phyloP scores from a whole-genome alignment of 2,888 invertebrate species.

The Pilophorus perplexus region DNA sequence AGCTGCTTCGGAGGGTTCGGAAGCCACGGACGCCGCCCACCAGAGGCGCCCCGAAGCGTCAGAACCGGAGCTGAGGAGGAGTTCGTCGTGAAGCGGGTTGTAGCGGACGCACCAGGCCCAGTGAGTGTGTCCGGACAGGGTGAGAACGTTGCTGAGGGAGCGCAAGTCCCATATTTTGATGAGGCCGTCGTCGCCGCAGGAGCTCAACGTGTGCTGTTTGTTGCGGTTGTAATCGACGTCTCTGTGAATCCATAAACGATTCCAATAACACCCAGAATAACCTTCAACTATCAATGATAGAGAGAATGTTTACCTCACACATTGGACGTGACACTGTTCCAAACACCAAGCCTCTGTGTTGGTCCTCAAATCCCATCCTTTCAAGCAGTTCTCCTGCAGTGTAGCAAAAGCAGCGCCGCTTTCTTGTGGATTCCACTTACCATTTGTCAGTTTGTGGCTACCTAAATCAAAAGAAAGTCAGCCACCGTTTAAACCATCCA shows the following conservation, averaged over 20 bases:
- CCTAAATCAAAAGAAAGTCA: constrained; percentile 57
- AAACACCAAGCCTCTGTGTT: constrained; percentile 77
- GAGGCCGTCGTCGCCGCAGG: constrained; percentile 93
- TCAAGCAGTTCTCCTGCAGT: constrained; percentile 78
- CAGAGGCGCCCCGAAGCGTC: constrained; percentile 71
- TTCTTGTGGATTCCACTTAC: constrained; percentile 95
- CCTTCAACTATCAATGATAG: not conserved
- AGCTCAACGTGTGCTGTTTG: constrained; percentile 88
- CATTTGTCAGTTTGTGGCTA: constrained; percentile 74
- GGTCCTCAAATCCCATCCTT: constrained; percentile 82
- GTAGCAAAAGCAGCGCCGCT: constrained; percentile 81
- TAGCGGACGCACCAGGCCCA: constrained; percentile 63
- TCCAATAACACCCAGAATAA: not conserved
- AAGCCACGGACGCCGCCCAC: constrained; percentile 82
- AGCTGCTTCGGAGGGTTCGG: constrained; percentile 62
- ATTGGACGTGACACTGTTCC: constrained; percentile 82
- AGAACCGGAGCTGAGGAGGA: constrained; percentile 89
- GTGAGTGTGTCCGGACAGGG: constrained; percentile 80
- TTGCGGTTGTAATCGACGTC: constrained; percentile 98
- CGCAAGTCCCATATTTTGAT: constrained; percentile 96
- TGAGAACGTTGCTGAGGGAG: constrained; percentile 71
- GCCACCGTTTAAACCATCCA: not conserved
- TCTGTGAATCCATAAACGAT: constrained; percentile 52
- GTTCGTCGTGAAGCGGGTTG: constrained; percentile 95
- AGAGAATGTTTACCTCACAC: constrained; percentile 66